Percentiles rank a stretch among this genome's conserved stretches.
Conservation (phyloP, 92 coral and sea anemone genomes). For the Montipora capitata region DNA sequence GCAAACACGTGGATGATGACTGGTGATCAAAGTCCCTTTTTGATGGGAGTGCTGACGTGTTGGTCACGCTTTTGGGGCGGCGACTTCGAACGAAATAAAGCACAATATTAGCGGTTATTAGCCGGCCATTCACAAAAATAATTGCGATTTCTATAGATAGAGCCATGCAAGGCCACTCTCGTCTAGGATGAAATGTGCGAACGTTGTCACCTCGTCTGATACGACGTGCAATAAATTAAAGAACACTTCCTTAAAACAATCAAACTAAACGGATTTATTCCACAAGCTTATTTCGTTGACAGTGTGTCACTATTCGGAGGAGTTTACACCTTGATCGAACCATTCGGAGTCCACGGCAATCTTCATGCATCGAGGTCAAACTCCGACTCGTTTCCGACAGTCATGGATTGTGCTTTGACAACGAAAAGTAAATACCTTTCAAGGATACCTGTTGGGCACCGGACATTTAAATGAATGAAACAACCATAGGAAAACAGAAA, state of each 20-base stretch:
- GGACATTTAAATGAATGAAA: too few species aligned
- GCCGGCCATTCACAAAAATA: too few species aligned
- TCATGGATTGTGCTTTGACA: neutral
- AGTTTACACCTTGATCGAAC: neutral
- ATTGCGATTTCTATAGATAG: too few species aligned
- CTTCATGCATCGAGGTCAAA: neutral
- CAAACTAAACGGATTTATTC: neutral
- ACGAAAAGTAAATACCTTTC: too few species aligned
- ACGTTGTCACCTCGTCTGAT: neutral
- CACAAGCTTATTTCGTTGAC: neutral
- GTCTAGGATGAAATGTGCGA: neutral
- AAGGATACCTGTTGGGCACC: too few species aligned
- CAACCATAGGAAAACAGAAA: too few species aligned
- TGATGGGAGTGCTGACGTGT: neutral
- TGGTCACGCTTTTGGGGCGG: neutral
- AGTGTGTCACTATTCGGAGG: neutral
- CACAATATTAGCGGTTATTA: neutral
- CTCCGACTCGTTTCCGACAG: neutral
- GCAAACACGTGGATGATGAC: constrained; percentile 9
- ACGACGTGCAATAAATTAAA: too few species aligned
- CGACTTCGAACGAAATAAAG: neutral
- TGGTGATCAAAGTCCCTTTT: constrained; percentile 25
- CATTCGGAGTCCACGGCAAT: neutral
- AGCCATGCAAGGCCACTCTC: too few species aligned
- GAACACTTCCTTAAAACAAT: neutral